Percentiles rank a stretch among this genome's conserved stretches.
Evolutionary conservation across 2,113 vertebrate species (phyloP).

Genomic region (Prietella phreatophila): DNA sequence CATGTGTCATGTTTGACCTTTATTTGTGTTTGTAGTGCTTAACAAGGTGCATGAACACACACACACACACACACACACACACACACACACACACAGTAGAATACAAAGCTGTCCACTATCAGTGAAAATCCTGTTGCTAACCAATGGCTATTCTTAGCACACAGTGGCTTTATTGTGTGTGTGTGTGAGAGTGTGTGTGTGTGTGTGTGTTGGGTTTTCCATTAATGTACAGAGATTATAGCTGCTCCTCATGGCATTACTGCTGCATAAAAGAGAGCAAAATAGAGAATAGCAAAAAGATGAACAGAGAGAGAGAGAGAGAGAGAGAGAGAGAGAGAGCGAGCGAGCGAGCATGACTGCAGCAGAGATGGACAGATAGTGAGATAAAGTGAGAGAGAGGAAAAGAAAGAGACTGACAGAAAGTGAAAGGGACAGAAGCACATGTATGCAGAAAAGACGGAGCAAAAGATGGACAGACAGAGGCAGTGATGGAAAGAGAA

Average conservation of each 20-base stretch:
- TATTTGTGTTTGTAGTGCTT: constrained; percentile 20
- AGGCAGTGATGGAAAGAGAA: neutral
- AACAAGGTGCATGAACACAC: neutral
- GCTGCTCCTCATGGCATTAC: neutral
- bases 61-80: constrained; percentile 9
- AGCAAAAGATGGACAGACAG: neutral
- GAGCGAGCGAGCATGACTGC: neutral
- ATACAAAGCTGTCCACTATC: neutral
- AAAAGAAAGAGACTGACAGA: neutral
- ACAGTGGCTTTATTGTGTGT: neutral
- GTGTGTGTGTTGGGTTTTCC: neutral
- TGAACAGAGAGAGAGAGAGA: neutral
- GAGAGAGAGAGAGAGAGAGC: neutral
- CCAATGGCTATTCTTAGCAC: constrained; percentile 16
- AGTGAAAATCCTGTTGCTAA: constrained; percentile 7
- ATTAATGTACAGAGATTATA: constrained; percentile 12
- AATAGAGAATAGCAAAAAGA: neutral
- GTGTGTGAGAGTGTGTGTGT: neutral
- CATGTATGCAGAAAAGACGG: neutral
- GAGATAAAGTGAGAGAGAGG: neutral
- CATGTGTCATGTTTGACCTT: constrained; percentile 12
- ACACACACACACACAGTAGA: neutral
- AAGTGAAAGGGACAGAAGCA: neutral
- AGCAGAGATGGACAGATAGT: neutral
- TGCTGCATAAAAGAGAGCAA: neutral